A percentile compares a stretch with the other conserved stretches of the same genome.
phyloP scores from a whole-genome alignment of 2,113 vertebrate species.

The Cheilinus undulatus region DNA sequence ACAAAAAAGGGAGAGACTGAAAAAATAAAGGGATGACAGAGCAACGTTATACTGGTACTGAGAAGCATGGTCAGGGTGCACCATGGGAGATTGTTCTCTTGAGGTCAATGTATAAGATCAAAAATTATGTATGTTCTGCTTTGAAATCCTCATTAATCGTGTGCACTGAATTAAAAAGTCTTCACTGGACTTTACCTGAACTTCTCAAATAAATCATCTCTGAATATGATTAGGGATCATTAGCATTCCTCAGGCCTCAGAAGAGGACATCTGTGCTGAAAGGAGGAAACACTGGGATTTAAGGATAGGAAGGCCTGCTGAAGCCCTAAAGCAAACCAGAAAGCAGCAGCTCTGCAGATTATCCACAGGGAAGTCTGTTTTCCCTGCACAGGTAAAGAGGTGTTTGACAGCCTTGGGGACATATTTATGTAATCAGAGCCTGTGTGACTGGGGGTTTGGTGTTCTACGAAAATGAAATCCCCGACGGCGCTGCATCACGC shows the following conservation, averaged over 20 bases:
- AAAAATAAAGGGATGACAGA: too few species aligned
- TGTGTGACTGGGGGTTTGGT: constrained; percentile 15
- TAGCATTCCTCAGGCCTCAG: background rate
- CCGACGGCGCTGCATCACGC: background rate
- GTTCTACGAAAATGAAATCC: background rate
- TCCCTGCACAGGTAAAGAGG: constrained; percentile 39
- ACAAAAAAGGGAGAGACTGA: too few species aligned
- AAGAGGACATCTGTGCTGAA: background rate
- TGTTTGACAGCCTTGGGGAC: constrained; percentile 22
- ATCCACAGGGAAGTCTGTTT: constrained; percentile 16
- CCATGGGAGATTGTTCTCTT: too few species aligned
- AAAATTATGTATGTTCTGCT: background rate
- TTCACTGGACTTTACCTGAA: background rate
- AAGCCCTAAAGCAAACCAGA: background rate
- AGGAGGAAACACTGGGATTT: background rate
- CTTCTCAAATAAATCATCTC: background rate
- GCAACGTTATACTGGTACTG: too few species aligned
- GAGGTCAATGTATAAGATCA: background rate
- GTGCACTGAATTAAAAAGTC: background rate
- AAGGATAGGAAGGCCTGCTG: constrained; percentile 10
- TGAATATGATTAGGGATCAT: constrained; percentile 10
- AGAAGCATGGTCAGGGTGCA: background rate
- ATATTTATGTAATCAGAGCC: constrained; percentile 20
- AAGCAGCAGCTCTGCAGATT: constrained; percentile 43
- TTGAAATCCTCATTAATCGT: background rate